Conservation (phyloP, 2,113 vertebrate genomes). For the Podarcis cretensis region DNA sequence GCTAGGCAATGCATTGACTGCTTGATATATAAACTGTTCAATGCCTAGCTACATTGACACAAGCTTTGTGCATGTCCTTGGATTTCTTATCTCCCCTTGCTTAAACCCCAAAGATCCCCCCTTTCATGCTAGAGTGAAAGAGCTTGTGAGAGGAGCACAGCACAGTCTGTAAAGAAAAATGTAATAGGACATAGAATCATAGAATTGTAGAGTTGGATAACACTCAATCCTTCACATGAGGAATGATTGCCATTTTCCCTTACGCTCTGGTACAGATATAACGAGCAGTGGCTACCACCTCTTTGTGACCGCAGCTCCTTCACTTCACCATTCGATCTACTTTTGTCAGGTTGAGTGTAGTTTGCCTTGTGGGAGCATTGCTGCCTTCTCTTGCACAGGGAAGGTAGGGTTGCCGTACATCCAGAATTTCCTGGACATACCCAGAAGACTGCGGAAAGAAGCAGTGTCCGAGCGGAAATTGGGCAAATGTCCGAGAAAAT, state of each 20-base stretch:
- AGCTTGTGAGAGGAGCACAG: slow-evolving; percentile 23
- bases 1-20: background rate
- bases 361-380: too few relatives aligned
- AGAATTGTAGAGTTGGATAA: too few relatives aligned
- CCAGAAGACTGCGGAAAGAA: too few relatives aligned
- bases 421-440: too few relatives aligned
- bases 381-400: too few relatives aligned
- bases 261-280: slow-evolving; percentile 6
- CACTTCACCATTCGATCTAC: too few relatives aligned
- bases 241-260: slow-evolving; percentile 25
- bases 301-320: too few relatives aligned
- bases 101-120: slow-evolving; percentile 26
- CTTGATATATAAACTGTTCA: slow-evolving; percentile 19
- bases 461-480: too few relatives aligned
- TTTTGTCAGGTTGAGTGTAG: too few relatives aligned
- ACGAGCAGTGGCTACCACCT: background rate
- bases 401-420: too few relatives aligned
- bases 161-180: slow-evolving; percentile 26
- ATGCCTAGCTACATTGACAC: slow-evolving; percentile 20
- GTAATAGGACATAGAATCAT: background rate
- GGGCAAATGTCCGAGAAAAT: too few relatives aligned
- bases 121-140: background rate
- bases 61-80: slow-evolving; percentile 16
- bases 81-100: slow-evolving; percentile 23
- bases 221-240: slow-evolving; percentile 25